Evolutionary conservation across 1,140 invertebrate genomes (phyloP).

Genomic region (Ephestia elutella): DNA sequence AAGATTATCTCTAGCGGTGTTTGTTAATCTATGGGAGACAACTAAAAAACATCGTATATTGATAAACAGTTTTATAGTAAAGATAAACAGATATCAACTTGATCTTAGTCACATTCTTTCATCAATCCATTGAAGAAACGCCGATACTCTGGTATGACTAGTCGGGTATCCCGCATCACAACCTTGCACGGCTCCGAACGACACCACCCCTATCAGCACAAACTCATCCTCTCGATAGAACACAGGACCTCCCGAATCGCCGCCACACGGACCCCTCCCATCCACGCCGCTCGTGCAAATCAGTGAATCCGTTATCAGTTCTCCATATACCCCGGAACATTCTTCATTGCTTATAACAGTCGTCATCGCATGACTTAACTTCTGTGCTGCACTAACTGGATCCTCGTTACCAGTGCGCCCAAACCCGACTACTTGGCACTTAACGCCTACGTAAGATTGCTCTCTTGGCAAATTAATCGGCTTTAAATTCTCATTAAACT

Average conservation of each 20-base stretch:
- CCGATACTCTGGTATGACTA: background rate
- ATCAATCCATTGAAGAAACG: conserved; percentile 8
- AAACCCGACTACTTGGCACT: background rate
- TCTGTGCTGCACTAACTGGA: background rate
- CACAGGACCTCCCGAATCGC: conserved; percentile 9
- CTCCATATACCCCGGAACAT: background rate
- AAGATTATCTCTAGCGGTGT: too few species aligned
- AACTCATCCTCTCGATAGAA: background rate
- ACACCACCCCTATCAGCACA: conserved; percentile 9
- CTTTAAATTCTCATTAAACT: background rate
- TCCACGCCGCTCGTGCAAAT: conserved; percentile 2
- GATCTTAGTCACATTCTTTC: background rate
- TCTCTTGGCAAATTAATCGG: background rate
- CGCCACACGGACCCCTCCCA: conserved; percentile 1
- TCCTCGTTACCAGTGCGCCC: background rate
- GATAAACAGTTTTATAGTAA: too few species aligned
- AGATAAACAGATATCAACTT: too few species aligned
- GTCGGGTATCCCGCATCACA: conserved; percentile 2
- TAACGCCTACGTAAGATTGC: background rate
- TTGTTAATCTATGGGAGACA: too few species aligned
- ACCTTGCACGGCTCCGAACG: background rate
- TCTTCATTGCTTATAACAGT: conserved; percentile 3
- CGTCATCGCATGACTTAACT: background rate
- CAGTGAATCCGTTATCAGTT: background rate
- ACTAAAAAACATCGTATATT: too few species aligned